A percentile compares a stretch with the other conserved stretches of the same genome.
Evolutionary conservation across 2,113 vertebrate genomes (phyloP).

Genomic region (Sminthopsis crassicaudata): DNA sequence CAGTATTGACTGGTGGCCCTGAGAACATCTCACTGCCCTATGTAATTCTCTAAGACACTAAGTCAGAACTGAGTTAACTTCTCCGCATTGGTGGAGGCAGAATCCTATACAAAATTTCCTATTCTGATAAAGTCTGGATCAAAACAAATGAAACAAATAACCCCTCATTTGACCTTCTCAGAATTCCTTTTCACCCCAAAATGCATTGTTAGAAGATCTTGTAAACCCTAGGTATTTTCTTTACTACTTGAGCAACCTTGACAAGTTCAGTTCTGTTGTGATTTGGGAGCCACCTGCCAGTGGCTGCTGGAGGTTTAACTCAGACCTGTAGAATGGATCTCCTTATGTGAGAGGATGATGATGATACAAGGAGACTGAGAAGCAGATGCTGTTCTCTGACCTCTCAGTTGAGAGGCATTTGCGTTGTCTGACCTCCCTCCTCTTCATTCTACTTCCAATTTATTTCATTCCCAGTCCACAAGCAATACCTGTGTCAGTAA

Average conservation of each 20-base stretch:
- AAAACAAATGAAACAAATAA: neutral
- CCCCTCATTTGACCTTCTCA: neutral
- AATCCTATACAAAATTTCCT: neutral
- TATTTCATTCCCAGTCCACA: too few relatives aligned
- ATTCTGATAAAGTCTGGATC: neutral
- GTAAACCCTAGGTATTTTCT: neutral
- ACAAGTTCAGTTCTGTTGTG: neutral
- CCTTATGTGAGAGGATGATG: too few relatives aligned
- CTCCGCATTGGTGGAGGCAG: neutral
- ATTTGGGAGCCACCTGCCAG: too few relatives aligned
- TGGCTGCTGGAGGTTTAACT: too few relatives aligned
- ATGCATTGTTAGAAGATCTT: neutral
- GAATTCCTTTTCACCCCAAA: neutral
- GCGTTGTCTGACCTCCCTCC: too few relatives aligned
- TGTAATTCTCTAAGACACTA: neutral
- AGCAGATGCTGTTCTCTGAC: too few relatives aligned
- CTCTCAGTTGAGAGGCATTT: too few relatives aligned
- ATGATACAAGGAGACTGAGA: too few relatives aligned
- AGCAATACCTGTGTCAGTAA: too few relatives aligned
- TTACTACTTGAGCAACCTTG: neutral
- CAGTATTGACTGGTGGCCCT: neutral
- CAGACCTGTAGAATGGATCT: too few relatives aligned
- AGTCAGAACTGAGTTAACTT: neutral
- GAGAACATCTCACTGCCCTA: neutral
- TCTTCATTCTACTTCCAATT: too few relatives aligned